Evolutionary conservation across 2,113 vertebrate species (phyloP), one percentile per base, ranked within the genome.

Genomic region (Leucoraja erinaceus): DNA sequence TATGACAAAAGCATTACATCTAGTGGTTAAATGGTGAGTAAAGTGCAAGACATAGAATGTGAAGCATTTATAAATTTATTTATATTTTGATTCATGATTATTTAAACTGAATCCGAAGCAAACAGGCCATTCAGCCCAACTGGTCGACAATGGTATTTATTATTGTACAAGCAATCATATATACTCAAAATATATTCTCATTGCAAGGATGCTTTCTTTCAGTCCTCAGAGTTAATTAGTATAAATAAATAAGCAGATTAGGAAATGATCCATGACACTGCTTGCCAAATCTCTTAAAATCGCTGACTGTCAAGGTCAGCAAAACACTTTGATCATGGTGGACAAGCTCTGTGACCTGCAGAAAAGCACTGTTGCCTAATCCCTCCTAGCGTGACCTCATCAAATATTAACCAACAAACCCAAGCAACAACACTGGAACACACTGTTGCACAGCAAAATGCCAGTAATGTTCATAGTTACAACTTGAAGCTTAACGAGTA

Each of bases 381-480:
- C 93, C 76, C 96, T 95, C 94, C 93, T 94, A 96, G 95, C 95
- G 95, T 93, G 94, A 94, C 95, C 95, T 95, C 95, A 96, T 95
- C 95, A 96, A 95, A 96, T 94, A 97, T 97, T 97, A 97, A 97
- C 96, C 94, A 95, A 94, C 94, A 93, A 96, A 96, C 94, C 95
- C 95, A 94, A 94, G 22, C 95, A 96, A 96, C 94, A 95, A 94
- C 93, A 63, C 88, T 92, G 94, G 81, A 83, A 92, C 95, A 93
- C 93, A 94, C 56, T 84, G 78, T 93, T 83, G 11, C 93, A 93
- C 94, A 95, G 93, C 93, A 96, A 86, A 94, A 83, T 66, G 93
- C 92, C 94, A 94, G 92, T 93, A 94, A 94, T 93, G 94, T 93
- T 0, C 93, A 94, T 95, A 94, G 95, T 95, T 95, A 95, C 93